These are phyloP conservation scores for Trachops cirrhosus DNA, from an alignment of 2,797 vertebrate genomes.

Conservation along the genomic window DNA sequence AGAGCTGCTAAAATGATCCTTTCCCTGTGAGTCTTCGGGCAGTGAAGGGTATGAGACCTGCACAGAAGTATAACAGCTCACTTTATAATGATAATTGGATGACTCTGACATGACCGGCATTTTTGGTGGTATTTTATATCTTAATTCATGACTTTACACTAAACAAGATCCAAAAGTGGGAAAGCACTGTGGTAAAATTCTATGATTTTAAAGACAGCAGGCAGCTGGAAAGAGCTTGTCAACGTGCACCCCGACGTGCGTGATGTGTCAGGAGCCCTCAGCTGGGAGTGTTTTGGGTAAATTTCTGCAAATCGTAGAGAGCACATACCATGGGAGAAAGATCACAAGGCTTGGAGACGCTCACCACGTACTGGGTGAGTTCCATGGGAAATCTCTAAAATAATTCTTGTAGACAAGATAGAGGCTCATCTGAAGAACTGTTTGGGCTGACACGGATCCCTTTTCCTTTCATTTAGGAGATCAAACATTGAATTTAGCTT, in stretches of 20 bases:
- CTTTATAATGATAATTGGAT: conserved; percentile 34
- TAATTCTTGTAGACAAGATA: not conserved
- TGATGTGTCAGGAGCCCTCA: conserved; percentile 43
- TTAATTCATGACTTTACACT: conserved; percentile 55
- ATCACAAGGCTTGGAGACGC: not conserved
- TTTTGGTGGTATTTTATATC: conserved; percentile 44
- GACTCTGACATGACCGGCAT: not conserved
- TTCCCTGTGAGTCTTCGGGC: not conserved
- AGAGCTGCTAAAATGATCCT: not conserved
- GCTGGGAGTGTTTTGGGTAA: conserved; percentile 65
- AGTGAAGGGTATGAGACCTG: not conserved
- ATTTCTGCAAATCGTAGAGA: conserved; percentile 48
- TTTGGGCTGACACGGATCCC: conserved; percentile 38
- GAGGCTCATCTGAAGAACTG: not conserved
- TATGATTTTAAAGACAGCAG: conserved; percentile 69
- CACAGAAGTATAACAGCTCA: not conserved
- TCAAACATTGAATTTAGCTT: conserved; percentile 10
- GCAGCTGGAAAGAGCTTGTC: conserved; percentile 58
- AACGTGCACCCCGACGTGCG: conserved; percentile 16
- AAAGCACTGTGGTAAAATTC: conserved; percentile 47
- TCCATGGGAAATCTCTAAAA: conserved; percentile 24
- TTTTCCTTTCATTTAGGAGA: conserved; percentile 17
- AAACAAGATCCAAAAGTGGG: conserved; percentile 58
- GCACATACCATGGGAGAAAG: not conserved
- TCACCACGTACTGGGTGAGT: not conserved